phyloP scores from a whole-genome alignment of 2,888 invertebrate species.

The Lepidocyrtoides sp. region DNA sequence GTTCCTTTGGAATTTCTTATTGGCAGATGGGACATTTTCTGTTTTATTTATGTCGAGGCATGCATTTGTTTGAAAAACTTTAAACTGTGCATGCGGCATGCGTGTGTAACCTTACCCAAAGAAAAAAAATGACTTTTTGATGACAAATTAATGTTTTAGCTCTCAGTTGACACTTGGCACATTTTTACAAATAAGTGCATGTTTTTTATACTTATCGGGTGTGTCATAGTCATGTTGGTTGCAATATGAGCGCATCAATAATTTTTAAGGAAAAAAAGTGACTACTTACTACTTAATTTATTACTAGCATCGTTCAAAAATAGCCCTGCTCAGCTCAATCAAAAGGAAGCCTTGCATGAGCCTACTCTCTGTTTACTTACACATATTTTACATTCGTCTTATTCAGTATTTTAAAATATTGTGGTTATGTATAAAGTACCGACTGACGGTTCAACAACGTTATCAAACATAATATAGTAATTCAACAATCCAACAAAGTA shows the following conservation, averaged over 20 bases:
- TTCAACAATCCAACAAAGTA: not conserved
- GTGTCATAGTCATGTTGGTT: conserved; percentile 73
- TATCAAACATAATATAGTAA: conserved; percentile 41
- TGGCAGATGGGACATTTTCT: not conserved
- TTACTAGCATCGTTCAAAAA: conserved; percentile 53
- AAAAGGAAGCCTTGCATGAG: not conserved
- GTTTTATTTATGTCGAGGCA: conserved; percentile 14
- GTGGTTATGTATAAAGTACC: too few species aligned
- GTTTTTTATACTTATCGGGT: conserved; percentile 76
- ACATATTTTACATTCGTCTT: too few species aligned
- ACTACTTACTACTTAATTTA: not conserved
- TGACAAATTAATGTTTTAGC: conserved; percentile 35
- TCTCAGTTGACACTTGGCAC: conserved; percentile 53
- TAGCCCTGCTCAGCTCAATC: conserved; percentile 33
- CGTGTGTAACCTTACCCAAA: not conserved
- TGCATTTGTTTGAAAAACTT: not conserved
- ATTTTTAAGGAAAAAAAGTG: conserved; percentile 5
- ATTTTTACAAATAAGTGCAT: conserved; percentile 38
- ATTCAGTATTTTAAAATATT: too few species aligned
- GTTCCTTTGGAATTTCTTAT: not conserved
- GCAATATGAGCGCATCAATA: conserved; percentile 38
- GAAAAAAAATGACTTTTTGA: conserved; percentile 34
- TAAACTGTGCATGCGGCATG: not conserved
- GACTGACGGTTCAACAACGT: not conserved
- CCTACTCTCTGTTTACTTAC: too few species aligned